These are phyloP conservation scores for Apostichopus leukothele DNA, from an alignment of 53 echinoderm and acorn worm genomes.

Conservation along the genomic window DNA sequence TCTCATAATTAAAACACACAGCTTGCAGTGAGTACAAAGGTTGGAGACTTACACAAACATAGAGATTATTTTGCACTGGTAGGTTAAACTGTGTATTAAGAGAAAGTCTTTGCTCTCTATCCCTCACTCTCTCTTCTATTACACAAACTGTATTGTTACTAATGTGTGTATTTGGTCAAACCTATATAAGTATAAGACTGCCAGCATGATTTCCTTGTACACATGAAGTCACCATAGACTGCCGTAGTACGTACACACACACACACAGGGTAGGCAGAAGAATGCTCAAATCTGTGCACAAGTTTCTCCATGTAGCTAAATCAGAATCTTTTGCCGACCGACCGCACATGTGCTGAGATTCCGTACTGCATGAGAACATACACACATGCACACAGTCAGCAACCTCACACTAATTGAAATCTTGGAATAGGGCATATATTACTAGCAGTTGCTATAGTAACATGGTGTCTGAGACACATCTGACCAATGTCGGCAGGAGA, in stretches of 20 bases:
- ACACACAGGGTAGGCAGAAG: not conserved
- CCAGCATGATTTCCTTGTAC: constrained; percentile 6
- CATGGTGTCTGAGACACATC: constrained; percentile 24
- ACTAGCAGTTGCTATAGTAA: constrained; percentile 27
- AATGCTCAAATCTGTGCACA: constrained; percentile 5
- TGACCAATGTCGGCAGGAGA: constrained; percentile 36
- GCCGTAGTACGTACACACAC: not conserved
- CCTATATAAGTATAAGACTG: not conserved
- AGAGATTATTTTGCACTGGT: constrained; percentile 19
- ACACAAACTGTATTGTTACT: constrained; percentile 17
- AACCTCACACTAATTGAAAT: constrained; percentile 31
- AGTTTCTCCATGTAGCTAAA: not conserved
- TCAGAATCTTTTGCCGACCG: not conserved
- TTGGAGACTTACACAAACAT: constrained; percentile 35
- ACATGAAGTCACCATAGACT: not conserved
- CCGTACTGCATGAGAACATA: not conserved
- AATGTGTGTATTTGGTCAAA: constrained; percentile 8
- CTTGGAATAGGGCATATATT: constrained; percentile 40
- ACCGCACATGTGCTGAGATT: no score
- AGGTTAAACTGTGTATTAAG: not conserved
- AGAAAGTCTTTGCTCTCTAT: constrained; percentile 1
- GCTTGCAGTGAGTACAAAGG: constrained; percentile 34
- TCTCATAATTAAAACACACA: constrained; percentile 35
- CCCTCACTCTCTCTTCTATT: not conserved
- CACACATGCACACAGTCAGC: constrained; percentile 5